Percentiles rank a stretch among this genome's conserved stretches.
Conservation (phyloP, 2,888 invertebrate species). For the Agrotis clavis region DNA sequence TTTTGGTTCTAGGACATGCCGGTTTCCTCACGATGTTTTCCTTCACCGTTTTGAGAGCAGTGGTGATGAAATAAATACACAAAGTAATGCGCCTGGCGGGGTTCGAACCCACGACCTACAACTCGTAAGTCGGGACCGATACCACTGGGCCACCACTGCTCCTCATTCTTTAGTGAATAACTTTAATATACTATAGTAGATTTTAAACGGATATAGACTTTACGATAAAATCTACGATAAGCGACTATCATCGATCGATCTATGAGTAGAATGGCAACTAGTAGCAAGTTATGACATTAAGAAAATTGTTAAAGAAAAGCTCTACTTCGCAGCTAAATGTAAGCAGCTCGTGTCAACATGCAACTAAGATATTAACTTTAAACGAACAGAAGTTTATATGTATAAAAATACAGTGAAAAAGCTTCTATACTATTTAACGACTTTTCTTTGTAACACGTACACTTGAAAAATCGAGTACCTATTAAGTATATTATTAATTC, state of each 20-base stretch:
- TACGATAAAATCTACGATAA: constrained; percentile 11
- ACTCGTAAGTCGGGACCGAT: too few species aligned
- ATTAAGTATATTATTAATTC: constrained; percentile 40
- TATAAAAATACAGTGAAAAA: constrained; percentile 1
- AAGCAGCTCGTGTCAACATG: neutral
- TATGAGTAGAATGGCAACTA: neutral
- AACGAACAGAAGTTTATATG: neutral
- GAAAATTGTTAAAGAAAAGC: neutral
- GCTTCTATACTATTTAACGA: constrained; percentile 9
- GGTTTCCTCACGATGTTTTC: too few species aligned
- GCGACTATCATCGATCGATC: too few species aligned
- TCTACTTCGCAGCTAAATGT: neutral
- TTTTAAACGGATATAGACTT: constrained; percentile 6
- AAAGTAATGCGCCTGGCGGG: too few species aligned
- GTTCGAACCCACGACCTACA: too few species aligned
- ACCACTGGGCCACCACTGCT: too few species aligned
- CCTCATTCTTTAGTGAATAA: constrained; percentile 45
- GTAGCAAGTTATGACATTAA: neutral
- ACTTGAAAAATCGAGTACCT: constrained; percentile 29
- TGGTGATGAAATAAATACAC: too few species aligned
- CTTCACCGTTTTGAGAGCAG: too few species aligned
- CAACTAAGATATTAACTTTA: too few species aligned
- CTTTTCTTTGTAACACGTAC: constrained; percentile 7
- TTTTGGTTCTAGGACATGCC: too few species aligned
- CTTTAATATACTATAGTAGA: constrained; percentile 29